Percentiles rank a stretch among this genome's conserved stretches.
phyloP scores from a whole-genome alignment of 2,113 vertebrate genomes.

The Felis catus region F.catus_Fca126_mat1.0 CM031419.1:147743001-147743500 shows the following conservation, averaged over 20 bases:
- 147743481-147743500: background rate
- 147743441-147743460: slow-evolving; percentile 45
- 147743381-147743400: slow-evolving; percentile 70
- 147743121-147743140: slow-evolving; percentile 68
- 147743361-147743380: slow-evolving; percentile 6
- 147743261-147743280: background rate
- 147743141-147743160: slow-evolving; percentile 40
- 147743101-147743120: slow-evolving; percentile 64
- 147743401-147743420: background rate
- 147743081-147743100: slow-evolving; percentile 71
- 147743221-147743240: slow-evolving; percentile 39
- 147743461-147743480: slow-evolving; percentile 56
- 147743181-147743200: slow-evolving; percentile 13
- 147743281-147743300: slow-evolving; percentile 35
- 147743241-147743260: background rate
- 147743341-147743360: background rate
- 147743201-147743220: slow-evolving; percentile 34
- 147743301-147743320: slow-evolving; percentile 60
- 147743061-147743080: slow-evolving; percentile 61
- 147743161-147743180: slow-evolving; percentile 44
- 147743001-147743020: background rate
- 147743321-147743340: slow-evolving; percentile 41
- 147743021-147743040: slow-evolving; percentile 44
- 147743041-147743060: slow-evolving; percentile 66
- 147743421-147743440: slow-evolving; percentile 43